These are phyloP conservation scores for Drosophila serrata DNA, from an alignment of 1,140 invertebrate species.

Conservation along the genomic window DNA sequence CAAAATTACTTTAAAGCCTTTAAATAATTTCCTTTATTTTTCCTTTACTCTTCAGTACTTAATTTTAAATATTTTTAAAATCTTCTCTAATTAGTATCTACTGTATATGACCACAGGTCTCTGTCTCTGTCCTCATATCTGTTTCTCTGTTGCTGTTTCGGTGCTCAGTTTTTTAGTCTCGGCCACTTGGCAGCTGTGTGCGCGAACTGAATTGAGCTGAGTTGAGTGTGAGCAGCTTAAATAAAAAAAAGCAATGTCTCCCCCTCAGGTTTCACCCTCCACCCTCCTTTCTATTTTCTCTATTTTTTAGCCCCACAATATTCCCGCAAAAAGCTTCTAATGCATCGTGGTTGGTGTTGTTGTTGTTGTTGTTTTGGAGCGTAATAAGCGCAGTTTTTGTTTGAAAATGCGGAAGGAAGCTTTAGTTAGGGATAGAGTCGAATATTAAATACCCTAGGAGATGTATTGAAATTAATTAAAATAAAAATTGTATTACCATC, in stretches of 20 bases:
- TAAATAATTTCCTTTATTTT: not conserved
- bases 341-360: slow-evolving; percentile 38
- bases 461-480: too few species aligned
- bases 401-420: slow-evolving; percentile 13
- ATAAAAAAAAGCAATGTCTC: slow-evolving; percentile 32
- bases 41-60: not conserved
- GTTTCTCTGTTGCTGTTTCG: slow-evolving; percentile 45
- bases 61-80: not conserved
- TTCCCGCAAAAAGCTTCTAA: slow-evolving; percentile 60
- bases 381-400: slow-evolving; percentile 78
- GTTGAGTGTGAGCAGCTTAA: slow-evolving; percentile 45
- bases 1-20: not conserved
- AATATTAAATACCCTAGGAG: not conserved
- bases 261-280: not conserved
- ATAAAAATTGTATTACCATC: too few species aligned
- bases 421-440: not conserved
- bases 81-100: not conserved
- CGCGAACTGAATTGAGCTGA: slow-evolving; percentile 20
- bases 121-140: slow-evolving; percentile 19
- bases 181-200: slow-evolving; percentile 63
- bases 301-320: not conserved
- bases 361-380: slow-evolving; percentile 6
- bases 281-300: slow-evolving; percentile 13
- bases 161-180: slow-evolving; percentile 51
- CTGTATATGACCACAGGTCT: slow-evolving; percentile 28